Conservation (phyloP, 2,113 vertebrate species). For the Ptilorrhoa leucosticta region DNA sequence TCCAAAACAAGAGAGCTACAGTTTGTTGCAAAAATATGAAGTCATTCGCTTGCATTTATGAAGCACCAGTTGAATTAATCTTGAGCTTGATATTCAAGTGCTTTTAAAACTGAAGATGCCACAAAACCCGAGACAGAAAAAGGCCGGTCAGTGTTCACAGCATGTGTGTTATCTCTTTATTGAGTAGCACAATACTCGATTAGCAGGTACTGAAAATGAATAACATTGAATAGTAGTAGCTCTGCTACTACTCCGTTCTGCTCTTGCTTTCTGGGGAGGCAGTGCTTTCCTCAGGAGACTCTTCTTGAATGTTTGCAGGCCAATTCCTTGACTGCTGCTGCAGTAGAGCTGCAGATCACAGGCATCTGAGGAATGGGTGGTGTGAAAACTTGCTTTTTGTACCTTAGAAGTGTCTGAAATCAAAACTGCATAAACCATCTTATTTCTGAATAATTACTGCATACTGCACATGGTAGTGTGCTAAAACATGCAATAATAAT, state of each 20-base stretch:
- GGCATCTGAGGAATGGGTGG: not conserved
- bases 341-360: not conserved
- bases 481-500: not conserved
- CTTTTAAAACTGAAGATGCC: not conserved
- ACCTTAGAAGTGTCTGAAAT: not conserved
- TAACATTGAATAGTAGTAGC: not conserved
- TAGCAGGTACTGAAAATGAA: not conserved
- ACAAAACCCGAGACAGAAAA: not conserved
- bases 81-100: not conserved
- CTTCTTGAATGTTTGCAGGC: not conserved
- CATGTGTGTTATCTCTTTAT: not conserved
- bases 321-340: not conserved
- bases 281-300: not conserved
- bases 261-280: not conserved
- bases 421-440: not conserved
- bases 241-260: too few relatives aligned
- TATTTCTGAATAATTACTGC: not conserved
- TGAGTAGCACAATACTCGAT: not conserved
- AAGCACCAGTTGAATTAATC: not conserved
- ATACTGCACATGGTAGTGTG: fast-evolving
- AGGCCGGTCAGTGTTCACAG: not conserved
- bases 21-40: not conserved
- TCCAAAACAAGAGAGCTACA: not conserved
- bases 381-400: not conserved
- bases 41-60: not conserved